A percentile compares a stretch with the other conserved stretches of the same genome.
Conservation (phyloP, 2,113 vertebrate species). For the Serilophus lunatus region DNA sequence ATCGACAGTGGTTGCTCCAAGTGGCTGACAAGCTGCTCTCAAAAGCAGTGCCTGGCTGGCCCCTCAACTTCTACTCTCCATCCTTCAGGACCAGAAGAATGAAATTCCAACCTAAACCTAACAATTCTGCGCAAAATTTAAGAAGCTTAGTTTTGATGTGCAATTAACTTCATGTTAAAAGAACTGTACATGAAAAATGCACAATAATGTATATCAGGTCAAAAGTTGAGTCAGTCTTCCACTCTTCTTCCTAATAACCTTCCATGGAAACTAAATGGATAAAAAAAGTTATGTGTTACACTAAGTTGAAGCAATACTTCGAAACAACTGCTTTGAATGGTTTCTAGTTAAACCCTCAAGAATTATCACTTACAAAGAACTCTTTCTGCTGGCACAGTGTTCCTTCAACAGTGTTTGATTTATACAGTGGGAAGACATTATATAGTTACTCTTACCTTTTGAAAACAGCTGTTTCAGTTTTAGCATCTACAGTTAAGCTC, state of each 20-base stretch:
- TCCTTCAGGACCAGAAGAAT: neutral
- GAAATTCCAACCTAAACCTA: neutral
- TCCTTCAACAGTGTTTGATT: neutral
- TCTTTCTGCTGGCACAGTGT: neutral
- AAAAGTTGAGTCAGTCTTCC: neutral
- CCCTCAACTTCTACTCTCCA: neutral
- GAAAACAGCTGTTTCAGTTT: constrained; percentile 98
- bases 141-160: neutral
- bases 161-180: neutral
- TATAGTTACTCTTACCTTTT: constrained; percentile 82
- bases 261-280: neutral
- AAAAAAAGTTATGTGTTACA: rapidly evolving
- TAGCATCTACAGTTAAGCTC: constrained; percentile 98
- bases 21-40: neutral
- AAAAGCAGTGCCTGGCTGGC: neutral
- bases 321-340: neutral
- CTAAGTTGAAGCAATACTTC: neutral
- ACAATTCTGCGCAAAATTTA: neutral
- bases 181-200: neutral
- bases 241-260: neutral
- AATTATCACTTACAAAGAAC: neutral
- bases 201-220: neutral
- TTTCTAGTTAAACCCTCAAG: neutral
- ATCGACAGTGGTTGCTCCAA: neutral
- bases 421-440: neutral